Percentiles rank a stretch among this genome's conserved stretches.
These are phyloP conservation scores for Sterrhoptilus dennistouni DNA, from an alignment of 2,113 vertebrate genomes.

Conservation along the genomic window DNA sequence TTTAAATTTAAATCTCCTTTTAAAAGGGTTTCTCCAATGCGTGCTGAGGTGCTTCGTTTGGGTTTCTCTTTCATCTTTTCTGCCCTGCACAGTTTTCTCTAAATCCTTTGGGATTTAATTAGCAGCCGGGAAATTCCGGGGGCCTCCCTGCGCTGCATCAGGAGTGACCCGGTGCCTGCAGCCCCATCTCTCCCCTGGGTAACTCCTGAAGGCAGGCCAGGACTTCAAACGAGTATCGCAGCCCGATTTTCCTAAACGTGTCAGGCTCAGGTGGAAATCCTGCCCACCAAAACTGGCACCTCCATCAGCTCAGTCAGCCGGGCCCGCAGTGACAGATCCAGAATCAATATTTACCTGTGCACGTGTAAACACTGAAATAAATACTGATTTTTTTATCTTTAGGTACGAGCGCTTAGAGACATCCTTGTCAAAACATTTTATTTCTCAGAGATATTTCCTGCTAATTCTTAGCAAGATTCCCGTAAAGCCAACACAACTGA, in stretches of 20 bases:
- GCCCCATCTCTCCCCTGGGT: not conserved
- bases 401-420: not conserved
- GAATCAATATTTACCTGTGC: not conserved
- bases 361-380: not conserved
- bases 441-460: not conserved
- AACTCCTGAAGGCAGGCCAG: not conserved
- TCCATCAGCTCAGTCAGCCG: not conserved
- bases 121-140: not conserved
- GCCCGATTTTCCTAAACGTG: not conserved
- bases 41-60: not conserved
- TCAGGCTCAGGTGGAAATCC: not conserved
- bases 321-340: not conserved
- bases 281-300: not conserved
- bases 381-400: not conserved
- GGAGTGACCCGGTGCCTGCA: not conserved
- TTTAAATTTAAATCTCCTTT: not conserved
- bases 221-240: not conserved
- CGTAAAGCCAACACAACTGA: not conserved
- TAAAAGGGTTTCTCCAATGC: not conserved
- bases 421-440: not conserved
- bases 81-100: not conserved
- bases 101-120: constrained; percentile 50
- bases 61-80: constrained; percentile 43
- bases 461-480: not conserved
- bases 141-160: not conserved